Base-by-base conservation (phyloP, 2,888 invertebrate genomes). In the Cephus rjabovi region DNA sequence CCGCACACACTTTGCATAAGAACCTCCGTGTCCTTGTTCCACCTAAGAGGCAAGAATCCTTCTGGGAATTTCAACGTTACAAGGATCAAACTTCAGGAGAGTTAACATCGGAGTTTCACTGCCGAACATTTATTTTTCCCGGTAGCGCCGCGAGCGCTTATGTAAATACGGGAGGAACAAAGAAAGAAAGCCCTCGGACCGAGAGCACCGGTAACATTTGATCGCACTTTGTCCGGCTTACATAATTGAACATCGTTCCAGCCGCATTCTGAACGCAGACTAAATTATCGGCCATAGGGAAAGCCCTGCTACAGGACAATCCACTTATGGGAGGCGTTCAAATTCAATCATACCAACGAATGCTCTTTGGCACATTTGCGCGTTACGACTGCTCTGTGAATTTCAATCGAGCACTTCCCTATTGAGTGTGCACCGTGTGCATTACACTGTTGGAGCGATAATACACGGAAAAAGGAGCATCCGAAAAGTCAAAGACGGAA, bases 191-290 rank as follows among this genome's bases (percentile, higher is more conserved):
- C 12, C 4, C 2, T 71, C 71, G 56, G 34, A 71, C 30, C 23
- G 31, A 71, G 71, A 31, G 71, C 71, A 23, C 30, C 23, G 3
- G 23, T n/a, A 34, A 35, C 74, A 35, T 37, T 37, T 37, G 74
- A 74, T 37, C 35, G 37, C 74, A 74, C 74, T 74, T 74, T 37
- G 74, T 34, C 33, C 71, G 71, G 71, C n/a, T 74, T 74, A 74
- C 35, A 74, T 74, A 74, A 74, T 6, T 12, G 74, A 74, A 33
- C 30, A 34, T 34, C 31, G 11, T 23, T 31, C 33, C 0, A n/a
- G 33, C 9, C 9, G 56, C 56, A 23, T 56, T 56, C 23, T 9
- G 12, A 71, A 33, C 71, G 33, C 71, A 11, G 71, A 34, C 71
- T 30, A 31, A 71, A 34, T 71, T 71, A 34, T 34, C 30, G 74